A percentile compares a stretch with the other conserved stretches of the same genome.
phyloP scores from a whole-genome alignment of 2,113 vertebrate genomes.

The Stomatorhinus ivindoensis region DNA sequence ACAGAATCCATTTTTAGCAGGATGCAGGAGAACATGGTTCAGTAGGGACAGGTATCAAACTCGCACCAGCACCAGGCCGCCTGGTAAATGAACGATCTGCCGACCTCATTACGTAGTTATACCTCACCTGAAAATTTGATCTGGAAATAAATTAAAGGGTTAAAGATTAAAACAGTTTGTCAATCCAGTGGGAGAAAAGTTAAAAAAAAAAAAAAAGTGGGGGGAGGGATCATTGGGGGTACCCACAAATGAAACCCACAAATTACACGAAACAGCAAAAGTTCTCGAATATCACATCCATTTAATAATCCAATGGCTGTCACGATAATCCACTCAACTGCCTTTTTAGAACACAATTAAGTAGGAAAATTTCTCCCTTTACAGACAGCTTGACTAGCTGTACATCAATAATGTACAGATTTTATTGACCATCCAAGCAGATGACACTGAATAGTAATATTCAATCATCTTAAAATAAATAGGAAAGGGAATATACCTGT shows the following conservation, averaged over 20 bases:
- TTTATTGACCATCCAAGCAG: neutral
- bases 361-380: neutral
- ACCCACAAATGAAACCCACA: neutral
- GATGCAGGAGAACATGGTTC: neutral
- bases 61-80: neutral
- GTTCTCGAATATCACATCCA: neutral
- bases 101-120: neutral
- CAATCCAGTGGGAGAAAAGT: neutral
- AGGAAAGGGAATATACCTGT: neutral
- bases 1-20: neutral
- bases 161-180: neutral
- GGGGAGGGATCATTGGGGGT: neutral
- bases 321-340: neutral
- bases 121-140: neutral
- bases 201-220: neutral
- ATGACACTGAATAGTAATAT: neutral
- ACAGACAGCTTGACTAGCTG: neutral
- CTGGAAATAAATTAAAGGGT: too few relatives aligned
- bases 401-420: constrained; percentile 2
- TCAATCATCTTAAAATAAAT: neutral
- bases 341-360: neutral
- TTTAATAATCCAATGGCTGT: neutral
- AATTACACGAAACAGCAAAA: neutral
- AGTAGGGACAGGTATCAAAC: neutral
- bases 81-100: neutral